Evolutionary conservation across 2,113 vertebrate species (phyloP).

Genomic region (Sterna hirundo): DNA sequence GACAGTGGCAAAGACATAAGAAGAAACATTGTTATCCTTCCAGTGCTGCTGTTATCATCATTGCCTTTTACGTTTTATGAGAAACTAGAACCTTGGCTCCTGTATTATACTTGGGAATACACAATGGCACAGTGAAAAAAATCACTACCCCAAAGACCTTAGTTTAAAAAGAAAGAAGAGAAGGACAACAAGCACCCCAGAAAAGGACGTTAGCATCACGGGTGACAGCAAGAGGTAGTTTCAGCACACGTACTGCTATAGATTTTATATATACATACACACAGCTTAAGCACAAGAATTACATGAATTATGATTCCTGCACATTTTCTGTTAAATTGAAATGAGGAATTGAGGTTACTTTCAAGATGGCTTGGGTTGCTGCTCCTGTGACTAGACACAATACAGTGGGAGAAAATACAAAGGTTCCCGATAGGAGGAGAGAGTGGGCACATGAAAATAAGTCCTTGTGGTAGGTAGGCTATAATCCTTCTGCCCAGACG

Average conservation of each 20-base stretch:
- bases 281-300: not conserved
- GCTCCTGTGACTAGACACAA: not conserved
- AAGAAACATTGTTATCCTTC: not conserved
- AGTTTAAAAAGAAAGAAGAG: not conserved
- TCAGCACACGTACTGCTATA: not conserved
- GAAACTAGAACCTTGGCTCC: not conserved
- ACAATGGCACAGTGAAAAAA: not conserved
- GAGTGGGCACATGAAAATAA: not conserved
- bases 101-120: not conserved
- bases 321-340: not conserved
- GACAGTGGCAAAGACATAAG: not conserved
- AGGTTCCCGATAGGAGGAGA: not conserved
- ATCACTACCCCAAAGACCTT: not conserved
- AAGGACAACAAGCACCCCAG: not conserved
- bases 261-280: not conserved
- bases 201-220: rapidly evolving
- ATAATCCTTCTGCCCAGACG: not conserved
- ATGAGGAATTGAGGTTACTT: not conserved
- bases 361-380: not conserved
- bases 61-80: not conserved
- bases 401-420: not conserved
- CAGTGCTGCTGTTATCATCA: not conserved
- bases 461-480: not conserved
- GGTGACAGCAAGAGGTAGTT: not conserved
- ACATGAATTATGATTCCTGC: not conserved